Percentiles rank a stretch among this genome's conserved stretches.
Conservation (phyloP, 1,140 invertebrate species). For the Aleiodes sp. region DNA sequence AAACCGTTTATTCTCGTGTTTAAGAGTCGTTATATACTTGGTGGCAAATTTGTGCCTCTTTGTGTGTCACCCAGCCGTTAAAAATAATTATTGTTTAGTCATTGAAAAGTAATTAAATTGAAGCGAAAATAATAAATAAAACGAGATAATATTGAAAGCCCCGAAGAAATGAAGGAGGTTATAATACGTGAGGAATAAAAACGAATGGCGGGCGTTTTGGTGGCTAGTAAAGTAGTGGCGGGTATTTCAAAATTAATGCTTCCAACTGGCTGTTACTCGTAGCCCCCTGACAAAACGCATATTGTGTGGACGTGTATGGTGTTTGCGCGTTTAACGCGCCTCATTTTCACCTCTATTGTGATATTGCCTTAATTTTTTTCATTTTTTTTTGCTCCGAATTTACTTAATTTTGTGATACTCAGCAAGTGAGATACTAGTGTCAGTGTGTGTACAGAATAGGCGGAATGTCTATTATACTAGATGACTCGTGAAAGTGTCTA, state of each 20-base stretch:
- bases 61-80: too few species aligned
- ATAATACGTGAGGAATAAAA: neutral
- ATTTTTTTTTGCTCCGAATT: neutral
- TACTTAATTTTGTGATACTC: neutral
- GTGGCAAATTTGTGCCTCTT: too few species aligned
- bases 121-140: too few species aligned
- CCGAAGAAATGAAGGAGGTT: neutral
- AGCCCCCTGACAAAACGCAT: neutral
- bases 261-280: neutral
- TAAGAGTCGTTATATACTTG: too few species aligned
- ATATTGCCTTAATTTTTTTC: neutral
- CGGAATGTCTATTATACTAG: neutral
- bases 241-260: constrained; percentile 22
- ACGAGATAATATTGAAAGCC: too few species aligned
- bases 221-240: constrained; percentile 20
- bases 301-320: constrained; percentile 7
- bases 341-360: neutral
- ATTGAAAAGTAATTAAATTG: too few species aligned
- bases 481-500: neutral
- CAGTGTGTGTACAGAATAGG: neutral
- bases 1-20: neutral
- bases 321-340: neutral
- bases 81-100: too few species aligned
- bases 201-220: constrained; percentile 18
- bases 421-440: neutral